These are phyloP conservation scores for Ancistrus triradiatus DNA, from an alignment of 2,113 vertebrate genomes.

Conservation along the genomic window DNA sequence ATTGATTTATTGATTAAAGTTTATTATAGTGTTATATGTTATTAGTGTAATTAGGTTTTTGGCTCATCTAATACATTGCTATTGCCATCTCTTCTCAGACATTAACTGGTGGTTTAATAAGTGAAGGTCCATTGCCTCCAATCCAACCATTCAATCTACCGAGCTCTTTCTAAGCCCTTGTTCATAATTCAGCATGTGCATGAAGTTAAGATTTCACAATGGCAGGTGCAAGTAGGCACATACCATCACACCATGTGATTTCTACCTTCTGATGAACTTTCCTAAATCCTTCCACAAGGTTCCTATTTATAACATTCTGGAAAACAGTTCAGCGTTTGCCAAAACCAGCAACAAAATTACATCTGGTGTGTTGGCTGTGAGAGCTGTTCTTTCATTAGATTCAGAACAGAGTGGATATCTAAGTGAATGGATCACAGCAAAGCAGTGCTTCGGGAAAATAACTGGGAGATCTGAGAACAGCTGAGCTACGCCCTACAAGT, in stretches of 20 bases:
- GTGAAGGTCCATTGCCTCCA: no score
- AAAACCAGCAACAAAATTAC: conserved; percentile 26
- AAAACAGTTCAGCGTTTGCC: background rate
- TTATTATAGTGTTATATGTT: no score
- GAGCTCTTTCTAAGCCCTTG: no score
- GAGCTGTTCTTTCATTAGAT: conserved; percentile 9
- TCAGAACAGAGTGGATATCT: conserved; percentile 19
- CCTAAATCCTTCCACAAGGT: background rate
- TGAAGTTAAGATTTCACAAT: no score
- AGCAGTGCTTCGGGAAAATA: background rate
- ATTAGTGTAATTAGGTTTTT: no score
- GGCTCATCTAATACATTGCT: no score
- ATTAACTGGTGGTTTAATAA: no score
- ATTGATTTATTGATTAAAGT: no score
- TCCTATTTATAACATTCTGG: conserved; percentile 8
- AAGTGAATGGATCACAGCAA: conserved; percentile 3
- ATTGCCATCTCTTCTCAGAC: no score
- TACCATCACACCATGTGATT: background rate
- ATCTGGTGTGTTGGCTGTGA: conserved; percentile 19
- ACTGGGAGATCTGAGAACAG: background rate
- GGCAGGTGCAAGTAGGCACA: background rate
- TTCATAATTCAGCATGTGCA: no score
- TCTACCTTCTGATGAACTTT: conserved; percentile 1
- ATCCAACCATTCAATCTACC: no score
- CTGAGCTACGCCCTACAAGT: no score